Percentiles rank a stretch among this genome's conserved stretches.
These are phyloP conservation scores for Mythimna impura DNA, from an alignment of 2,888 invertebrate species.

Conservation along the genomic window DNA sequence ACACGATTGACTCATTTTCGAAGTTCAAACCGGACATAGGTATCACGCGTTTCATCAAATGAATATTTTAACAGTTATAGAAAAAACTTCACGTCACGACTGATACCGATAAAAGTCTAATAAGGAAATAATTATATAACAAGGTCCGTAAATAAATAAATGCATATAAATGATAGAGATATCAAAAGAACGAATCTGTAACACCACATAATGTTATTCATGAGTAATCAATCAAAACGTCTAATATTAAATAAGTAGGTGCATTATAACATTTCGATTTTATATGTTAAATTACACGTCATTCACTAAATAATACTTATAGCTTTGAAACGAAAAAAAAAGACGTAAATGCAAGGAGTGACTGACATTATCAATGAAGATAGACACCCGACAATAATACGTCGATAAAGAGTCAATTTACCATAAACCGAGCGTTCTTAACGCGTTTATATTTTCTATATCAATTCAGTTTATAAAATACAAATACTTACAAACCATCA, in stretches of 20 bases:
- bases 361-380: slow-evolving; percentile 51
- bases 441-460: slow-evolving; percentile 31
- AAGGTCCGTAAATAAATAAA: slow-evolving; percentile 29
- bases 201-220: slow-evolving; percentile 25
- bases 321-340: slow-evolving; percentile 39
- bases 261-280: slow-evolving; percentile 12
- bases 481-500: slow-evolving; percentile 25
- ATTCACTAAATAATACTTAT: slow-evolving; percentile 41
- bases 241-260: slow-evolving; percentile 10
- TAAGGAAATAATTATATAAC: slow-evolving; percentile 53
- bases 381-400: slow-evolving; percentile 52
- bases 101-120: slow-evolving; percentile 33
- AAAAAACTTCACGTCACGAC: slow-evolving; percentile 29
- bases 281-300: slow-evolving; percentile 34
- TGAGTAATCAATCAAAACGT: slow-evolving; percentile 27
- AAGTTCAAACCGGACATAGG: slow-evolving; percentile 1
- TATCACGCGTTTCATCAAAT: slow-evolving; percentile 12
- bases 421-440: slow-evolving; percentile 37
- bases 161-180: slow-evolving; percentile 22
- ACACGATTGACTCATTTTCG: background rate
- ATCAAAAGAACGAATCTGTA: slow-evolving; percentile 28
- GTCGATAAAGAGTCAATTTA: slow-evolving; percentile 40
- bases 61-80: slow-evolving; percentile 36
- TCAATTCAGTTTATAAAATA: slow-evolving; percentile 42
- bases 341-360: slow-evolving; percentile 39